Evolutionary conservation across 2,888 invertebrate species (phyloP).

Genomic region (Thereva nobilitata): DNA sequence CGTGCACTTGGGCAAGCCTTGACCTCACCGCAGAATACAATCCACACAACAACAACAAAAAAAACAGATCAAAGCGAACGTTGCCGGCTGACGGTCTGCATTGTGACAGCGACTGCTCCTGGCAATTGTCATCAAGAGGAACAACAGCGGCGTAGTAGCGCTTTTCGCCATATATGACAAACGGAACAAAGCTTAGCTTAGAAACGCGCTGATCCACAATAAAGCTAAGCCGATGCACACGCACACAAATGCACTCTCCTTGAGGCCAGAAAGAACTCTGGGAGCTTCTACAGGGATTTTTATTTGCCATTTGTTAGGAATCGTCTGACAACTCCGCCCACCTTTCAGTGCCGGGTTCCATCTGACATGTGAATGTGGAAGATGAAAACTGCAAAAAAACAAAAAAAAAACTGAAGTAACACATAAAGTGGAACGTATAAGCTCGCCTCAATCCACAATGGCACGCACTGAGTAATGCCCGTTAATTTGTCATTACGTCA

Average conservation of each 20-base stretch:
- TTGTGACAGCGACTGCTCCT: constrained; percentile 1
- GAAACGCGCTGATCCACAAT: neutral
- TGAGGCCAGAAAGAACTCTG: neutral
- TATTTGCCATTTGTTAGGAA: constrained; percentile 20
- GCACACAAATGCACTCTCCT: neutral
- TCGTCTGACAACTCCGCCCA: constrained; percentile 23
- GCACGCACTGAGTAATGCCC: constrained; percentile 5
- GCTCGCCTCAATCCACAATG: too few species aligned
- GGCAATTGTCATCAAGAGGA: constrained; percentile 15
- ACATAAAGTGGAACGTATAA: neutral
- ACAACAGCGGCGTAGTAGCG: neutral
- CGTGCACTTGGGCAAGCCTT: constrained; percentile 8
- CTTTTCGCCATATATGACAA: neutral
- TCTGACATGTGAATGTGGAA: too few species aligned
- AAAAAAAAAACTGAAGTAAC: neutral
- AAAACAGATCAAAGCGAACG: constrained; percentile 16
- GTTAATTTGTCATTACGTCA: constrained; percentile 33
- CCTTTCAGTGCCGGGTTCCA: constrained; percentile 1
- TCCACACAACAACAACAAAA: neutral
- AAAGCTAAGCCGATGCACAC: constrained; percentile 13
- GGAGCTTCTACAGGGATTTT: constrained; percentile 1
- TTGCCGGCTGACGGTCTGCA: neutral
- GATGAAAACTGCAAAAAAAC: neutral
- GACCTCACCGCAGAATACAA: constrained; percentile 5
- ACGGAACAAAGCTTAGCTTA: neutral